These are phyloP conservation scores for Syndactyla subalaris DNA, from an alignment of 2,797 vertebrate genomes.

Conservation along the genomic window DNA sequence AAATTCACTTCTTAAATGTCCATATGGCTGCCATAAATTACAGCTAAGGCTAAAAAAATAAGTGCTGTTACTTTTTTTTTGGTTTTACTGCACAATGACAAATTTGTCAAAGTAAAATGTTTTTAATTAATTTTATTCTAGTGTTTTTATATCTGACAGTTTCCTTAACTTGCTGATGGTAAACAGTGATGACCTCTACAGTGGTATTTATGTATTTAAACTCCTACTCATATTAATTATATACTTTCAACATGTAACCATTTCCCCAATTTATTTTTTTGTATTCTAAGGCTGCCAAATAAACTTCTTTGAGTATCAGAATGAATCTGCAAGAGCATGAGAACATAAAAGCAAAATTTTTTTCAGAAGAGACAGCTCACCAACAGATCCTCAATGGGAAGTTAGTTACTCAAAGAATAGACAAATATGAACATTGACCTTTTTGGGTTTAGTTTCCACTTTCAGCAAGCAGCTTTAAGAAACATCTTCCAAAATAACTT, in stretches of 20 bases:
- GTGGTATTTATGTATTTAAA: neutral
- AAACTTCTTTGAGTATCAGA: neutral
- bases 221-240: neutral
- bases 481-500: neutral
- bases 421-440: neutral
- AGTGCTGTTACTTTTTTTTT: fast-evolving
- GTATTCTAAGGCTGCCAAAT: neutral
- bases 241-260: neutral
- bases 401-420: neutral
- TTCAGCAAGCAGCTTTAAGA: neutral
- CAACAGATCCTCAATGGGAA: neutral
- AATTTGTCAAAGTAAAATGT: neutral
- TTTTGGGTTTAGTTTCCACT: neutral
- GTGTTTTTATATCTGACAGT: neutral
- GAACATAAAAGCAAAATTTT: neutral
- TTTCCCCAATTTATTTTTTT: neutral
- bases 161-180: neutral
- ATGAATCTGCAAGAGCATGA: neutral
- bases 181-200: neutral
- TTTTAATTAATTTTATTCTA: neutral
- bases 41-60: neutral
- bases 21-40: neutral
- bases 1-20: neutral
- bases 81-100: neutral
- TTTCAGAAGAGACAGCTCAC: neutral